Percentiles rank a stretch among this genome's conserved stretches.
phyloP scores from a whole-genome alignment of 2,797 vertebrate genomes.

The Sternarchorhynchus goeldii region DNA sequence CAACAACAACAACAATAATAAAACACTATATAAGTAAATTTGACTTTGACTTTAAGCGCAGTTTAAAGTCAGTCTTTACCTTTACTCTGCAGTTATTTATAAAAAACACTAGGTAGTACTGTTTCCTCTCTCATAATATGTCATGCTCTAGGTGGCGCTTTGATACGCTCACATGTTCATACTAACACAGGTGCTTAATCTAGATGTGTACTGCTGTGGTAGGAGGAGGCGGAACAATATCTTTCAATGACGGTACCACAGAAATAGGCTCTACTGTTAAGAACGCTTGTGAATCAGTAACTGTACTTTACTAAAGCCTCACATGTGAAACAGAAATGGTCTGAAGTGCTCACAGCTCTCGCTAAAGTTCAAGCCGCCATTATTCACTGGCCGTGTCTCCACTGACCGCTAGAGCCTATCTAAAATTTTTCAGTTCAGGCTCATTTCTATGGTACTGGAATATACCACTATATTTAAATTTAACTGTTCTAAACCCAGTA shows the following conservation, averaged over 20 bases:
- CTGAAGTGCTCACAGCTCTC: background rate
- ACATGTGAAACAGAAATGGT: background rate
- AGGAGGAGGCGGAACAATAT: background rate
- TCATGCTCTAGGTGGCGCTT: background rate
- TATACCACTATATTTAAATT: no score
- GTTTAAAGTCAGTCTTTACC: background rate
- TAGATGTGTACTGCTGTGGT: background rate
- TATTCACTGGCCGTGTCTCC: background rate
- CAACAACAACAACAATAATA: no score
- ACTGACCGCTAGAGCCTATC: no score
- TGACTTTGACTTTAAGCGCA: no score
- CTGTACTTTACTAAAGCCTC: background rate
- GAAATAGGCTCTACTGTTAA: no score
- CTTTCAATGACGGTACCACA: background rate
- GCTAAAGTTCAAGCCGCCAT: background rate
- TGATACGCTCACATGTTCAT: background rate
- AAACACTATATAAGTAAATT: no score
- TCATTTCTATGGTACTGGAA: no score
- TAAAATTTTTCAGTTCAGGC: background rate
- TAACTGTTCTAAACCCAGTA: no score
- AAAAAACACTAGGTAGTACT: conserved; percentile 37
- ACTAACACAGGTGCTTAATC: background rate
- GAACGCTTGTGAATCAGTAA: no score
- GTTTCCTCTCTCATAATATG: background rate
- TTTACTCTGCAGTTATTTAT: background rate